Base-by-base conservation (phyloP, 2,113 vertebrate species). In the Leiothrix lutea region DNA sequence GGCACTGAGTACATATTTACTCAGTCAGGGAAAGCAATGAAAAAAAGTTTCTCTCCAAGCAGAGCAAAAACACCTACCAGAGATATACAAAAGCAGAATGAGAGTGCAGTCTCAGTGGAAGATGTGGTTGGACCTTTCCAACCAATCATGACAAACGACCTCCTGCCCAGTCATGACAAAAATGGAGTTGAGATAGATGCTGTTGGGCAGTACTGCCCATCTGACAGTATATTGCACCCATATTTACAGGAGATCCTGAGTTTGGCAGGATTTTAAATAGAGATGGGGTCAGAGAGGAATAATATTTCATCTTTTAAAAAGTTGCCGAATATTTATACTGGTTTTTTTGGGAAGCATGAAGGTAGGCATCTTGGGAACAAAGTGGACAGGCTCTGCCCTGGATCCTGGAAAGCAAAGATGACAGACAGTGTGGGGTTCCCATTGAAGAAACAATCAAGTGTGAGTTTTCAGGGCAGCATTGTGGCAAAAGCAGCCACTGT, bases 61-160 rank as follows among this genome's bases (percentile, higher is more conserved):
- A 25, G 51, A n/a, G 65, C 65, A 83, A 79, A 92, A 83, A 50
- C 35, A 83, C 18, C 79, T 57, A 74, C 8, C 20, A 42, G 74
- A 44, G 36, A 33, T 7, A 28, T 0, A 45, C 28, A 44, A 40
- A 69, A 57, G 18, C 13, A 2, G 12, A 47, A 71, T 13, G 16
- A 36, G 35, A 74, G 14, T 21, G 28, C 33, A 38, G 78, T 56
- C 45, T 31, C 50, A 29, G 2, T 10, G 26, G 40, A 74, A 87
- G 44, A 35, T 11, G 8, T 0, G 10, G 19, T 14, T 3, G 1
- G 35, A 58, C 38, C 65, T 72, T 7, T 14, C 7, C 54, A 60
- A 58, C 58, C 5, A 24, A 0, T 64, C 0, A 0, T 31, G 19
- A 26, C 0, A 3, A 74, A 81, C n/a, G n/a, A 85, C 57, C 50